Conservation (phyloP, 2,888 invertebrate genomes). For the Aelia acuminata region DNA sequence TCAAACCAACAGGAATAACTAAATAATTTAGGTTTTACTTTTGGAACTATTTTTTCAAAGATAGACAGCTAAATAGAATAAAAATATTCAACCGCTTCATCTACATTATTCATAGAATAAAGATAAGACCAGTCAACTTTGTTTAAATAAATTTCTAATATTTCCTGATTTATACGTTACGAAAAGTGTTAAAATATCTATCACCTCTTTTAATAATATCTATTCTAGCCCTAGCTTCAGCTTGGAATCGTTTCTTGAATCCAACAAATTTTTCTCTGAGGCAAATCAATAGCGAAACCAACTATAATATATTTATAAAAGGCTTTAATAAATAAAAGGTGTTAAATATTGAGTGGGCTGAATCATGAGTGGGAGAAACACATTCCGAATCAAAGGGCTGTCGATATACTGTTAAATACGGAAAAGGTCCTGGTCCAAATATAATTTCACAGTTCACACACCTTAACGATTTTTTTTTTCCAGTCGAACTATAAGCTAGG, state of each 20-base stretch:
- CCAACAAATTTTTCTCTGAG: not conserved
- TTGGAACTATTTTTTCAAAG: too few species aligned
- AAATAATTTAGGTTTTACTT: too few species aligned
- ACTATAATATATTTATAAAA: not conserved
- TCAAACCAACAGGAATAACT: too few species aligned
- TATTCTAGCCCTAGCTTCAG: not conserved
- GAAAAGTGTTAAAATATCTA: too few species aligned
- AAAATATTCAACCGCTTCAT: too few species aligned
- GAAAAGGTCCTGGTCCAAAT: not conserved
- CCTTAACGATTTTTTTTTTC: not conserved
- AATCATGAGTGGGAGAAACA: not conserved
- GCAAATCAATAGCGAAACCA: not conserved
- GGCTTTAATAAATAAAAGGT: not conserved
- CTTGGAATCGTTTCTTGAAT: not conserved
- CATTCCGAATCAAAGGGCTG: constrained; percentile 10
- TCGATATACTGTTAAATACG: not conserved
- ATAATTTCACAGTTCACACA: constrained; percentile 4
- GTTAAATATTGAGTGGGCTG: not conserved
- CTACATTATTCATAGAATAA: too few species aligned
- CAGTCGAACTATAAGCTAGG: not conserved
- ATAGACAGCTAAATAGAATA: too few species aligned
- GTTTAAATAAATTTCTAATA: too few species aligned
- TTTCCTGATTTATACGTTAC: too few species aligned
- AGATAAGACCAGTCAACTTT: too few species aligned
- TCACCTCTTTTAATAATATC: not conserved